Evolutionary conservation across 2,888 invertebrate genomes (phyloP).

Genomic region (Drosophila neonasuta): DNA sequence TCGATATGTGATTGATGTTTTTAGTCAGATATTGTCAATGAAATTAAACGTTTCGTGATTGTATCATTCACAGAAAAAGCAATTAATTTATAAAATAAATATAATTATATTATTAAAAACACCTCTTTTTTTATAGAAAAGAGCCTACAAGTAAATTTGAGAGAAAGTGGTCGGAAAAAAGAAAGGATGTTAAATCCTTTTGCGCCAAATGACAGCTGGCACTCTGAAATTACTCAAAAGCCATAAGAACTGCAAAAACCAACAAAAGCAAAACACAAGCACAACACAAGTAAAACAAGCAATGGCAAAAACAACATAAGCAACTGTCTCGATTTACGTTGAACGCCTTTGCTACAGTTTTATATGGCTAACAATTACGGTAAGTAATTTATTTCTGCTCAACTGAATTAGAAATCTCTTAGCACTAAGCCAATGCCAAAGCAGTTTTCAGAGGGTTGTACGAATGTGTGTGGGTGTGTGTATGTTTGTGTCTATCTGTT

Average conservation of each 20-base stretch:
- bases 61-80: neutral
- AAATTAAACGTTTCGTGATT: neutral
- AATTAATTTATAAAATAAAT: too few species aligned
- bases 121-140: too few species aligned
- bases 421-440: conserved; percentile 73
- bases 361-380: conserved; percentile 75
- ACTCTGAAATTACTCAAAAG: conserved; percentile 40
- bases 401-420: conserved; percentile 77
- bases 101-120: too few species aligned
- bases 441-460: conserved; percentile 32
- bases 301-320: conserved; percentile 19
- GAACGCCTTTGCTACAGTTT: conserved; percentile 68
- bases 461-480: conserved; percentile 29
- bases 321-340: conserved; percentile 63
- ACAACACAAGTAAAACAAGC: conserved; percentile 25
- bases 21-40: neutral
- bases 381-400: conserved; percentile 78
- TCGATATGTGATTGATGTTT: neutral
- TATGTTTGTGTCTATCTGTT: conserved; percentile 54
- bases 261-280: conserved; percentile 8
- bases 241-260: conserved; percentile 37
- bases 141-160: too few species aligned
- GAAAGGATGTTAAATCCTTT: conserved; percentile 23
- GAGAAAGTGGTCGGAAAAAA: neutral
- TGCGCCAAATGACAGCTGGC: conserved; percentile 48